These are phyloP conservation scores for Heliothis peltigera DNA, from an alignment of 2,888 invertebrate genomes.

Conservation along the genomic window DNA sequence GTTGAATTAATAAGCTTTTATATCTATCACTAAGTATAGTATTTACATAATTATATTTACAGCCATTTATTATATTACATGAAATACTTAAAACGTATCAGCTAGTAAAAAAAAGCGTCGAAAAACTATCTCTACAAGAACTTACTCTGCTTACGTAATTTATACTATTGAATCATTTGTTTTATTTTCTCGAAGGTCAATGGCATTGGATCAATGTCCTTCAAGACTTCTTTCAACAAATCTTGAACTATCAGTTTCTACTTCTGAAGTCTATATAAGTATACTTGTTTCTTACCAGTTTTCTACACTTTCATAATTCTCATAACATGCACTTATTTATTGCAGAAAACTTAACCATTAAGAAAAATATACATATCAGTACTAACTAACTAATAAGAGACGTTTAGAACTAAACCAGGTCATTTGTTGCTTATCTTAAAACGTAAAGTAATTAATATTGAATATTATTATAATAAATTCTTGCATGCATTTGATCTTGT, in stretches of 20 bases:
- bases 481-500: neutral
- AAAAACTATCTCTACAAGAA: too few relatives aligned
- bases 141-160: neutral
- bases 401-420: neutral
- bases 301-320: constrained; percentile 38
- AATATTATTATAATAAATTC: too few relatives aligned
- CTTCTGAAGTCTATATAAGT: constrained; percentile 27
- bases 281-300: constrained; percentile 28
- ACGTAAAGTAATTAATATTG: neutral
- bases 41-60: too few relatives aligned
- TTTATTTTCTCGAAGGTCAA: constrained; percentile 1
- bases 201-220: constrained; percentile 27
- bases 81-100: too few relatives aligned
- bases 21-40: too few relatives aligned
- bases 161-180: neutral
- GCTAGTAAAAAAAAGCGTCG: too few relatives aligned
- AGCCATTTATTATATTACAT: too few relatives aligned
- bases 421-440: neutral
- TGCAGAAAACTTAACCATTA: constrained; percentile 37
- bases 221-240: constrained; percentile 36
- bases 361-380: constrained; percentile 25
- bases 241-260: constrained; percentile 24
- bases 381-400: neutral
- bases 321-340: constrained; percentile 40
- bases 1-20: constrained; percentile 2